phyloP scores from a whole-genome alignment of 2,888 invertebrate species.

The Tetanocera ferruginea region DNA sequence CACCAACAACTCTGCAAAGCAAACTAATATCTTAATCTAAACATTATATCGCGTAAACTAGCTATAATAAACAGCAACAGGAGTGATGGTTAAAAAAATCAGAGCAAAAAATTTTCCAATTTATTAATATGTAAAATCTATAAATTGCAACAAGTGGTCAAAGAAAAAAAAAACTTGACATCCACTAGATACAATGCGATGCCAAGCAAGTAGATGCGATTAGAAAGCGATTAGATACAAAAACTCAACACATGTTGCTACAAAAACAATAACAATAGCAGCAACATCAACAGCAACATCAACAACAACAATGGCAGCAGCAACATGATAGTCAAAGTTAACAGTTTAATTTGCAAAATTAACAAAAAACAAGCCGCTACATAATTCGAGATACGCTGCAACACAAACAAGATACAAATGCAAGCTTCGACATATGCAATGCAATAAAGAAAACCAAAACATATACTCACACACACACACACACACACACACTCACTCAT shows the following conservation, averaged over 20 bases:
- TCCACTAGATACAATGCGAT: background rate
- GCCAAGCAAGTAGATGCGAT: conserved; percentile 5
- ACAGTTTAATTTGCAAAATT: conserved; percentile 21
- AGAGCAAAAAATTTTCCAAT: conserved; percentile 19
- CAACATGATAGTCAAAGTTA: conserved; percentile 12
- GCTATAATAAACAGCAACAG: background rate
- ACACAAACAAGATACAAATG: background rate
- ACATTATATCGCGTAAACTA: background rate
- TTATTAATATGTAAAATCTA: conserved; percentile 38
- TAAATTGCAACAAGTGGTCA: conserved; percentile 1
- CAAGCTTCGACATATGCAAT: background rate
- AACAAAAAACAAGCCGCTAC: background rate
- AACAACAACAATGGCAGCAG: conserved; percentile 44
- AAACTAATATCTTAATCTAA: conserved; percentile 21
- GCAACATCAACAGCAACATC: conserved; percentile 36
- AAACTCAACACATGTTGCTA: background rate
- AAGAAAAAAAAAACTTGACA: background rate
- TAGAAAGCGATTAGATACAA: conserved; percentile 38
- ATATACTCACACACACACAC: background rate
- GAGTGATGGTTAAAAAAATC: background rate
- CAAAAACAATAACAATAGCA: background rate
- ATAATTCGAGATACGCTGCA: background rate
- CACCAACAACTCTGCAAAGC: background rate
- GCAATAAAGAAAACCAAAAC: background rate
- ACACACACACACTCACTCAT: background rate